Percentiles rank a stretch among this genome's conserved stretches.
phyloP scores from a whole-genome alignment of 2,113 vertebrate species.

The Aegotheles bennettii region DNA sequence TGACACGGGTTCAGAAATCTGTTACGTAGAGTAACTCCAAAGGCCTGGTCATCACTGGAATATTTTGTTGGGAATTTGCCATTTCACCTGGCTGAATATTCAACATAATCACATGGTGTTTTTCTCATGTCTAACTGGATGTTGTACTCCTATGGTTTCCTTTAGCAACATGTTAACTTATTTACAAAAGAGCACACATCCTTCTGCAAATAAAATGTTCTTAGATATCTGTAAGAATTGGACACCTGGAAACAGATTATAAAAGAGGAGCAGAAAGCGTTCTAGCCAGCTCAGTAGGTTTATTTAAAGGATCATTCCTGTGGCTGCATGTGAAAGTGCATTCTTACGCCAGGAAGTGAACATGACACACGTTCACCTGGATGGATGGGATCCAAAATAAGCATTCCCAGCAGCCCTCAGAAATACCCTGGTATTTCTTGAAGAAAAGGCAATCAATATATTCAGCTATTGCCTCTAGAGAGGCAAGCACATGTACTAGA shows the following conservation, averaged over 20 bases:
- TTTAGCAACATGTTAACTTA: background rate
- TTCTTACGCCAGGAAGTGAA: background rate
- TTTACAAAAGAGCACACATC: background rate
- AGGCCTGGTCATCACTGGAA: background rate
- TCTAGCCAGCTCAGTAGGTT: background rate
- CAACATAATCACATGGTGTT: background rate
- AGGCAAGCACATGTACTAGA: background rate
- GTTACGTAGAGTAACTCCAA: background rate
- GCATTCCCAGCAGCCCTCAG: background rate
- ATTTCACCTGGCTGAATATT: background rate
- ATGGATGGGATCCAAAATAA: background rate
- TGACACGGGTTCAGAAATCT: background rate
- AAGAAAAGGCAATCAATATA: background rate
- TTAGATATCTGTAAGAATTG: background rate
- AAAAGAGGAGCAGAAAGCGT: background rate
- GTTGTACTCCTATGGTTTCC: background rate
- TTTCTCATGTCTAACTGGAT: background rate
- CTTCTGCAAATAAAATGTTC: background rate
- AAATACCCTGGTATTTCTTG: background rate
- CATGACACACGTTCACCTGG: rapidly evolving
- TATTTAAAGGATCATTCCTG: background rate
- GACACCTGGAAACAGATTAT: background rate
- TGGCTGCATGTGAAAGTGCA: background rate
- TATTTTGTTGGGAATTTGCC: background rate
- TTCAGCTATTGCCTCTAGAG: background rate